A percentile compares a stretch with the other conserved stretches of the same genome.
Evolutionary conservation across 2,888 invertebrate species (phyloP).

Genomic region (Ectemnius lituratus): DNA sequence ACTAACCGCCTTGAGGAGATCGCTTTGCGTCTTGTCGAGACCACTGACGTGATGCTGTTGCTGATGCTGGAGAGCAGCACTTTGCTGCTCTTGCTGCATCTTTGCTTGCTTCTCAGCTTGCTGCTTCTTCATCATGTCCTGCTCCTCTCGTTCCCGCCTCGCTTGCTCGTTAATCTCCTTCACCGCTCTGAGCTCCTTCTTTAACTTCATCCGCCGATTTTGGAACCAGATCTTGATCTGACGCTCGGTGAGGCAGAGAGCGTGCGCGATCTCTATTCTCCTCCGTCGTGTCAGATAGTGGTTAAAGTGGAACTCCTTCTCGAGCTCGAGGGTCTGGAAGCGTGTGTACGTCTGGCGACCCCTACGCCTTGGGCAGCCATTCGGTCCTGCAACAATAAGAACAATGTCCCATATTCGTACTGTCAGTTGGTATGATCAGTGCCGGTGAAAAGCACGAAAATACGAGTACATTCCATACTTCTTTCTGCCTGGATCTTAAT

Average conservation of each 20-base stretch:
- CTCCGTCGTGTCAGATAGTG: conserved; percentile 97
- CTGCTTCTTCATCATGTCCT: conserved; percentile 94
- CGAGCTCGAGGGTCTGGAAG: conserved; percentile 98
- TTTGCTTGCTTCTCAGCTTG: conserved; percentile 92
- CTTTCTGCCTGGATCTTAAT: neutral
- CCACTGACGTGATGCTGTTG: conserved; percentile 87
- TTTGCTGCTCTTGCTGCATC: conserved; percentile 86
- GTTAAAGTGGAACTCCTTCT: conserved; percentile 99
- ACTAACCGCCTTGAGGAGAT: conserved; percentile 87
- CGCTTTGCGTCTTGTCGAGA: conserved; percentile 86
- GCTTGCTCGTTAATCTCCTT: conserved; percentile 97
- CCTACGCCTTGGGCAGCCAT: conserved; percentile 95
- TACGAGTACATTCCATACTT: conserved; percentile 1
- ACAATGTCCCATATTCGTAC: conserved; percentile 8
- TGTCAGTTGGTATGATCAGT: neutral
- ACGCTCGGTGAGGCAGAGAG: conserved; percentile 95
- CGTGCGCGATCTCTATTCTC: conserved; percentile 98
- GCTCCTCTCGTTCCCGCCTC: conserved; percentile 92
- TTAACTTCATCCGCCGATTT: conserved; percentile 97
- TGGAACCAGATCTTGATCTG: conserved; percentile 99
- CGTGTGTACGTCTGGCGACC: conserved; percentile 98
- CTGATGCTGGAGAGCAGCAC: conserved; percentile 83
- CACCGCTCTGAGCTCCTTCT: conserved; percentile 95
- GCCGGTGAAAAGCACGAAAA: neutral
- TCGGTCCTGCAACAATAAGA: conserved; percentile 88